Evolutionary conservation across 1,140 invertebrate species (phyloP).

Genomic region (Phocides pigmalion): DNA sequence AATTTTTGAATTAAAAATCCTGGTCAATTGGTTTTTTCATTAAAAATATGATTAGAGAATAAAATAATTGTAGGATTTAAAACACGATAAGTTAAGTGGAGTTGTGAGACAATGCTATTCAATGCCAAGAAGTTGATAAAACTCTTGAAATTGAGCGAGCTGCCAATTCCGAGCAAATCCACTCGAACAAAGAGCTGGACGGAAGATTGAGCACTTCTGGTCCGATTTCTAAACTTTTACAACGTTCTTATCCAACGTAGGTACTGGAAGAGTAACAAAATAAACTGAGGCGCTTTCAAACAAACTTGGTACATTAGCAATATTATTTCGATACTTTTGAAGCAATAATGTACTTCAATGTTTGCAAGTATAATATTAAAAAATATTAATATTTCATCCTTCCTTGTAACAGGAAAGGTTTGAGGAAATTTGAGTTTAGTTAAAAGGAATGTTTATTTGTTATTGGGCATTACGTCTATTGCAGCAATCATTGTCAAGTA

Average conservation of each 20-base stretch:
- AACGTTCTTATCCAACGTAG: slow-evolving; percentile 8
- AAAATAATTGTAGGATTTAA: not conserved
- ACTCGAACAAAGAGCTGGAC: slow-evolving; percentile 17
- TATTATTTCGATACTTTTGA: slow-evolving; percentile 12
- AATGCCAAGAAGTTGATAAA: slow-evolving; percentile 6
- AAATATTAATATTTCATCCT: not conserved
- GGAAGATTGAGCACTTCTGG: slow-evolving; percentile 14
- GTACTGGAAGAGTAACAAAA: slow-evolving; percentile 3
- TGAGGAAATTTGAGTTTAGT: no score
- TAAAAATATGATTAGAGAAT: no score
- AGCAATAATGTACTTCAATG: not conserved
- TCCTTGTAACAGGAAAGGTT: not conserved
- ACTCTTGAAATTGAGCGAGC: slow-evolving; percentile 14
- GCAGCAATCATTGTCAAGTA: no score
- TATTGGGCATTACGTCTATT: no score
- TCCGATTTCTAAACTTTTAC: slow-evolving; percentile 27
- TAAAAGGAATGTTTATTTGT: no score
- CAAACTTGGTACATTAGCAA: slow-evolving; percentile 12
- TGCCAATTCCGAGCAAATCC: slow-evolving; percentile 18
- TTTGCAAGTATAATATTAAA: not conserved
- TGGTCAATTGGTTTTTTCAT: no score
- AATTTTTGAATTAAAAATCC: no score
- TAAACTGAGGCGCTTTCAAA: not conserved
- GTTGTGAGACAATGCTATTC: not conserved
- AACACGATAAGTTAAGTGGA: not conserved